Evolutionary conservation across 2,888 invertebrate genomes (phyloP), one percentile per base, ranked within the genome.

Genomic region (Branchinecta sandiegonensis): DNA sequence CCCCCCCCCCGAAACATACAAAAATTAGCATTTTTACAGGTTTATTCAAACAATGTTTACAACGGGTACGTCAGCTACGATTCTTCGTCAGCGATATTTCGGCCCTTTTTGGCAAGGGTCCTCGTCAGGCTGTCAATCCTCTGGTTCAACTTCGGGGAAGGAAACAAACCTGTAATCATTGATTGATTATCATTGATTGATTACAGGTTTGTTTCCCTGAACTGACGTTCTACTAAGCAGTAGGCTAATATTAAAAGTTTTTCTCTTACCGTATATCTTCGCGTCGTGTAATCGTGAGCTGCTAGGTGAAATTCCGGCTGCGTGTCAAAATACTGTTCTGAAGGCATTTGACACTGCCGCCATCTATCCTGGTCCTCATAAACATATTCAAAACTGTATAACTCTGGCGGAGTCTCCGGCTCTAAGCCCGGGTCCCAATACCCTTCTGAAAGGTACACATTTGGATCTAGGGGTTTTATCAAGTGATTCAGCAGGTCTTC

Each of bases 401-500:
- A 37, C 37, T 37, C 37, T 23, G 63, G 23, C n/a, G 23, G 23
- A 56, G 10, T 56, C 63, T 23, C 23, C 2, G n/a, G n/a, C 11
- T 56, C 63, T 23, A 56, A 17, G 14, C 63, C n/a, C n/a, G 63
- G 63, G 23, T 56, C 63, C n/a, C 23, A 8, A 56, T 17, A 56
- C 14, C 11, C 10, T 17, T 56, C 23, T 9, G n/a, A 17, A 56
- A 56, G 63, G 2, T 56, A 56, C 63, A 56, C 23, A 23, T 10
- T 17, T 8, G 14, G 14, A 56, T 56, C 63, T 56, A 56, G 23
- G 23, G 63, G 63, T 56, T 56, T 56, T 17, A 56, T 11, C 23
- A 56, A 23, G 10, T 56, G 63, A 56, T 23, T 56, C 10, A 56
- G 63, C 8, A 56, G 63, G 23, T 56, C 63, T 56, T 56, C 63